phyloP scores from a whole-genome alignment of 1,140 invertebrate species.

The Habropoda laboriosa region DNA sequence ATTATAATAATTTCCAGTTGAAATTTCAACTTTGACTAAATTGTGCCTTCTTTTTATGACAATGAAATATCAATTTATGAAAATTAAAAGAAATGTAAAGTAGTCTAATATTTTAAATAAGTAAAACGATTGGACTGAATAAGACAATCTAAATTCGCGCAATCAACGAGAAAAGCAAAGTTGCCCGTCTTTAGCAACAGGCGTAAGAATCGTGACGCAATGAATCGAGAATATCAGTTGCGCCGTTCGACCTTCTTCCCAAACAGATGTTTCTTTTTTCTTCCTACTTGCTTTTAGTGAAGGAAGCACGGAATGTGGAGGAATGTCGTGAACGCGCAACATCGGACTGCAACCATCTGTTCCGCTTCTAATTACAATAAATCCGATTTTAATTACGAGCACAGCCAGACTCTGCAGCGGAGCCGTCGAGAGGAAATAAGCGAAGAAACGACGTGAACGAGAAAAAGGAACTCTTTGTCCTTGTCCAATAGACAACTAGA shows the following conservation, averaged over 20 bases:
- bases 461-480: conserved; percentile 25
- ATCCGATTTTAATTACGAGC: conserved; percentile 71
- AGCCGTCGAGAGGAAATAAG: not conserved
- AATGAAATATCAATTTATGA: too few species aligned
- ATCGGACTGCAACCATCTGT: not conserved
- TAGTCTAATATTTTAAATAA: too few species aligned
- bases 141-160: not conserved
- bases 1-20: too few species aligned
- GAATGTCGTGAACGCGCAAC: not conserved
- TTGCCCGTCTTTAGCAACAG: not conserved
- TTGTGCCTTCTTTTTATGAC: too few species aligned
- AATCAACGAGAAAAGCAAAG: not conserved
- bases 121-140: too few species aligned
- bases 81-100: too few species aligned
- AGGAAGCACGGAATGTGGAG: not conserved
- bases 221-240: conserved; percentile 29
- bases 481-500: conserved; percentile 34
- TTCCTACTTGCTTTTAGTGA: not conserved
- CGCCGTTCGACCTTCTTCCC: not conserved
- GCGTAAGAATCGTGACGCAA: not conserved
- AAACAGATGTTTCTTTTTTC: not conserved
- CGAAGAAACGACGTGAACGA: not conserved
- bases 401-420: conserved; percentile 36
- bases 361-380: conserved; percentile 73
- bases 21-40: too few species aligned